Evolutionary conservation across 2,797 vertebrate species (phyloP), one percentile per base, ranked within the genome.

Genomic region (Smutsia gigantea): DNA sequence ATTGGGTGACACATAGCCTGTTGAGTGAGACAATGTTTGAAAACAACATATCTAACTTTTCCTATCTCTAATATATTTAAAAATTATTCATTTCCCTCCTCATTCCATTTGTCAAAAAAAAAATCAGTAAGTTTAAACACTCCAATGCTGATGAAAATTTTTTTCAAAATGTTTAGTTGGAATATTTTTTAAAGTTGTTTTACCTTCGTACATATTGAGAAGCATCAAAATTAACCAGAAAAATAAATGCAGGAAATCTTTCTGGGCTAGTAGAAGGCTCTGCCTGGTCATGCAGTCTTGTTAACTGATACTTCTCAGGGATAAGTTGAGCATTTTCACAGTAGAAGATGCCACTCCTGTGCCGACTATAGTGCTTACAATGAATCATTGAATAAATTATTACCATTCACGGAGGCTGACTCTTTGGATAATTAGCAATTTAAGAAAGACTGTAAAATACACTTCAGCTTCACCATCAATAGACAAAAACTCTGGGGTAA

Each of bases 371-470:
- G 11, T 59, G 68, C 89, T 93, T 57, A 89, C 79, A 92, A 13
- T 89, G 97, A 96, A 84, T 96, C 66, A 46, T 5, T 83, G 97
- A 96, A 97, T 88, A 93, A 97, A 95, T 97, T 90, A 96, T 84
- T 89, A 42, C 75, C 91, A 97, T 85, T 91, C 34, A 77, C 29
- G 0, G 69, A 98, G 95, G 96, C 97, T 98, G 97, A 94, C 97
- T 98, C 98, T 98, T 97, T 97, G 98, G 92, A 95, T 98, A 98
- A 98, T 97, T 98, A 94, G 86, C 71, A 25, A 95, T 87, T 94
- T 92, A 92, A 96, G 97, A 91, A 96, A 88, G 85, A 87, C 72
- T 92, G 71, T 95, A 93, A 96, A 94, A 85, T 83, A 90, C 39
- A 86, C 81, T 95, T 82, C 87, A 88, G 61, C 90, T 93, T 92